Evolutionary conservation across 92 coral and sea anemone species (phyloP), one percentile per base, ranked within the genome.

Genomic region (Siderastrea radians): DNA sequence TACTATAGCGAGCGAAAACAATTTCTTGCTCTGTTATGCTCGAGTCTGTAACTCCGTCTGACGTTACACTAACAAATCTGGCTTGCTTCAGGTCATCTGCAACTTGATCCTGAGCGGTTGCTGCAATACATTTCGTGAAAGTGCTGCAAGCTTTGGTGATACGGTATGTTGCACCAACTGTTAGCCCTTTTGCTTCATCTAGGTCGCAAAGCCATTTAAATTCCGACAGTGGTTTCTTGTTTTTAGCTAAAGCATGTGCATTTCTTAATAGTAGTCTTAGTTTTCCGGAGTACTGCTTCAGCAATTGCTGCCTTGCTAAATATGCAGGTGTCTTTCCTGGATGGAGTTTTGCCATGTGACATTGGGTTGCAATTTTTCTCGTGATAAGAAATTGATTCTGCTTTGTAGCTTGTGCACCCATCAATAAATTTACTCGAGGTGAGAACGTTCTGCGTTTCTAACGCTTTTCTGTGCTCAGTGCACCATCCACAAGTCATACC

Each of bases 401-500:
- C 72, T 2, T 78, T 64, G 10, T 78, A 47, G 19, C 68, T 62
- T 11, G 82, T 77, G 82, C 82, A 77, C 52, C 82, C 82, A 61
- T 77, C 82, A 6, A 77, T 77, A 49, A 77, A 77, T 47, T 51
- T 77, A 47, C 15, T 47, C 57, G 82, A 77, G 51, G 48, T 77
- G 3, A 77, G 11, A 46, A 77, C 70, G 49, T 48, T 77, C 47
- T 77, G 82, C 14, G 70, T 15, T 1, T 43, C 11, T 8, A 77
- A 77, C 12, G 69, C 43, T 46, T 46, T 13, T 77, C 47, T 77
- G 82, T 77, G 44, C 12, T 77, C 82, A 1, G 43, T 60, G 45
- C 82, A 77, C 82, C 82, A 77, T 70, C 47, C 17, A 11, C 82
- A 77, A 6, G n/a, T 77, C 82, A 61, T 77, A 48, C 82, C 82